phyloP scores from a whole-genome alignment of 1,140 invertebrate species.

The Zeugodacus cucurbitae region DNA sequence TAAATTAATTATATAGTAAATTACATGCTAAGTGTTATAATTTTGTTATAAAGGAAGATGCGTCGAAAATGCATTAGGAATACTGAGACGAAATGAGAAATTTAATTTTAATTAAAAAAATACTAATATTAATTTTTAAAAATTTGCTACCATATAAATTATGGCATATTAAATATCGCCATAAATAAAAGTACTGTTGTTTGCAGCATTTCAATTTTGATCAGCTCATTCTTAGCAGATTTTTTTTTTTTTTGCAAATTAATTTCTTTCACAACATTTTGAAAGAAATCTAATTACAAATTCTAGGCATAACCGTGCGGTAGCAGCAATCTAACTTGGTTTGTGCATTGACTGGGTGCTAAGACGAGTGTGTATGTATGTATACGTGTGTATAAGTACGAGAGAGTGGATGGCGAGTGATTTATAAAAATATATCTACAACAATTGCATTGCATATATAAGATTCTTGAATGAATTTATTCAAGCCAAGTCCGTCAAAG shows the following conservation, averaged over 20 bases:
- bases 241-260: neutral
- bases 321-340: neutral
- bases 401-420: neutral
- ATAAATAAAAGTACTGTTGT: slow-evolving; percentile 21
- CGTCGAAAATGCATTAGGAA: neutral
- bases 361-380: neutral
- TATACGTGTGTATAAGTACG: neutral
- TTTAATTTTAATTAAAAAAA: too few species aligned
- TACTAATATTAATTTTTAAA: too few species aligned
- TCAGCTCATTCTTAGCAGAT: neutral
- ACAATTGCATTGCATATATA: neutral
- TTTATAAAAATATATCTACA: too few species aligned
- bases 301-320: neutral
- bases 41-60: neutral
- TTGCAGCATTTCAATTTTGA: neutral
- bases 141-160: neutral
- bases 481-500: neutral
- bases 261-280: neutral
- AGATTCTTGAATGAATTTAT: neutral
- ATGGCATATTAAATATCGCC: slow-evolving; percentile 6
- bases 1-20: neutral
- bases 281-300: neutral
- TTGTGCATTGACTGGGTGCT: neutral
- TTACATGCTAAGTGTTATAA: neutral
- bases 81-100: too few species aligned